A percentile compares a stretch with the other conserved stretches of the same genome.
These are phyloP conservation scores for Metridium senile DNA, from an alignment of 92 coral and sea anemone genomes.

Conservation along the genomic window DNA sequence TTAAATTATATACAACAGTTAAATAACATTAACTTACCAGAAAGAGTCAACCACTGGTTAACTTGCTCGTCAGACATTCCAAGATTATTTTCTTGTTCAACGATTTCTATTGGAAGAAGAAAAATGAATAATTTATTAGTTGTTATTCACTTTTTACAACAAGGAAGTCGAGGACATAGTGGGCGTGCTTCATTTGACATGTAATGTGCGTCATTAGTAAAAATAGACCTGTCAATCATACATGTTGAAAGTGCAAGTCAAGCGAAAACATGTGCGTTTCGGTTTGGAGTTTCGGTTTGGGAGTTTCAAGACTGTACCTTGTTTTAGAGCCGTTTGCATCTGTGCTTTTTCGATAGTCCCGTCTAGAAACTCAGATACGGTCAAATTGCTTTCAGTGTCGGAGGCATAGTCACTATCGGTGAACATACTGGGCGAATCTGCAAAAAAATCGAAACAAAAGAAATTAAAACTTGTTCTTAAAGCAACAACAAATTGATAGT, in stretches of 20 bases:
- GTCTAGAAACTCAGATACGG: conserved; percentile 11
- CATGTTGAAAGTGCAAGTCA: conserved; percentile 1
- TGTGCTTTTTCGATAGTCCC: conserved; percentile 1
- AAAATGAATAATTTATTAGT: conserved; percentile 12
- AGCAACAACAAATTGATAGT: neutral
- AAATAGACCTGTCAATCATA: conserved; percentile 6
- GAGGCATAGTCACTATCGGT: neutral
- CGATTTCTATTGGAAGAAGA: neutral
- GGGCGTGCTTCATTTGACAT: conserved; percentile 9
- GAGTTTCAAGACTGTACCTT: too few species aligned
- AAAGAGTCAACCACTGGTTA: neutral
- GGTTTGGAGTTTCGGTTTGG: too few species aligned
- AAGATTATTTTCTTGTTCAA: conserved; percentile 3
- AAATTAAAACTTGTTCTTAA: neutral
- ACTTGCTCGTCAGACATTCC: neutral
- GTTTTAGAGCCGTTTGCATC: neutral
- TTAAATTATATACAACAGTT: neutral
- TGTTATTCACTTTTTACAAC: conserved; percentile 1
- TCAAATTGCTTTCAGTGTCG: neutral
- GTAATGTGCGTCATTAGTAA: neutral
- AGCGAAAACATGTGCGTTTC: conserved; percentile 18
- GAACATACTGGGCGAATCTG: conserved; percentile 7
- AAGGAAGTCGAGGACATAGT: conserved; percentile 1
- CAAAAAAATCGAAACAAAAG: neutral
- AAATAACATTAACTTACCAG: conserved; percentile 8